A percentile compares a stretch with the other conserved stretches of the same genome.
phyloP scores from a whole-genome alignment of 2,797 vertebrate genomes.

The Crenuchus spilurus region DNA sequence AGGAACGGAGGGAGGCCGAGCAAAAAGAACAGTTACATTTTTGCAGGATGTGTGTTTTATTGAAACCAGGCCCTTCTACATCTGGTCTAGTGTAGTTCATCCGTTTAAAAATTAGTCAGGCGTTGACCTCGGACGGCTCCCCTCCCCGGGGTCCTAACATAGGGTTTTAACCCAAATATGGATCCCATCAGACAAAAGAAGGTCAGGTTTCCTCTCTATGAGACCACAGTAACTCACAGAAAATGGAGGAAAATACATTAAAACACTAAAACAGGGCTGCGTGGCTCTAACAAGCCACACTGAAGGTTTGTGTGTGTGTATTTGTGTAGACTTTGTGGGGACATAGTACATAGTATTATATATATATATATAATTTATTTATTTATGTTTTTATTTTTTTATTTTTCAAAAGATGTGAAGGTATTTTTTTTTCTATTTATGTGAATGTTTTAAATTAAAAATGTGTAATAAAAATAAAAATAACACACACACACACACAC shows the following conservation, averaged over 20 bases:
- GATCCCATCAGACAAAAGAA: constrained; percentile 60
- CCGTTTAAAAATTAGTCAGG: constrained; percentile 76
- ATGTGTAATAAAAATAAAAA: no score
- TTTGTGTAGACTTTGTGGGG: no score
- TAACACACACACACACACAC: no score
- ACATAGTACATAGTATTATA: no score
- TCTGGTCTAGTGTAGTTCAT: constrained; percentile 73
- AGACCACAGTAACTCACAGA: constrained; percentile 44
- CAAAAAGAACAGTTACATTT: constrained; percentile 63
- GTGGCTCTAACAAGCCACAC: constrained; percentile 12
- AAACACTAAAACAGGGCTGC: constrained; percentile 30
- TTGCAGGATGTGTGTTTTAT: constrained; percentile 73
- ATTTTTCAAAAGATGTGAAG: no score
- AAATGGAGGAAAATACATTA: constrained; percentile 33
- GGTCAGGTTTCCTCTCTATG: constrained; percentile 56
- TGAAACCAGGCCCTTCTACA: constrained; percentile 70
- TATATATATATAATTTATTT: no score
- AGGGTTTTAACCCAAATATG: constrained; percentile 65
- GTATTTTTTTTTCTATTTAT: no score
- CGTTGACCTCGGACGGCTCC: constrained; percentile 70
- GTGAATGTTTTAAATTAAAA: no score
- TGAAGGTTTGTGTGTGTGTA: neutral
- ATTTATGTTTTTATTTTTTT: neutral
- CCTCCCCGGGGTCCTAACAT: constrained; percentile 64
- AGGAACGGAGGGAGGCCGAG: constrained; percentile 11